Base-by-base conservation (phyloP, 1,140 invertebrate species). In the Coelopa frigida region DNA sequence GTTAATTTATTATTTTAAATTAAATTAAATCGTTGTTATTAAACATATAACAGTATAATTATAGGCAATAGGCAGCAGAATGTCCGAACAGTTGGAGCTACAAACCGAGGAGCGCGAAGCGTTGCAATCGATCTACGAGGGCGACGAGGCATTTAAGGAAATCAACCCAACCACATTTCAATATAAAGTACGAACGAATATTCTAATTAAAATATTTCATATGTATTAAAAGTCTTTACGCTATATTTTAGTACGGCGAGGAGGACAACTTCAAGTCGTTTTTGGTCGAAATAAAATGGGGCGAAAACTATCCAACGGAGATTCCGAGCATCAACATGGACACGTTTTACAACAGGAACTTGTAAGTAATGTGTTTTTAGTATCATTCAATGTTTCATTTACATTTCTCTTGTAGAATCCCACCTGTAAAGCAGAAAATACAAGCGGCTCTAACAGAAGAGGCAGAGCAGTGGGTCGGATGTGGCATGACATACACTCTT, bases 401-500 rank as follows among this genome's bases (percentile, higher is more conserved):
- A 27, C 8, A 31, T 29, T 3, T 44, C n/a, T 12, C 39, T 69
- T 72, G 51, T 58, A 91, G 88, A 70, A 62, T 84, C 39, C 72
- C 77, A 50, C 55, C 73, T 14, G 81, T 89, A 1, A 93, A 92
- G 72, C 71, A 80, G 36, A 83, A 81, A 59, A 81, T 91, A 46
- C 65, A 78, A 14, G 57, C 73, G 6, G 72, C 77, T 27, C 58
- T 91, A 2, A 72, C 75, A n/a, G 71, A 76, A 31, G 87, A 93
- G 70, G 85, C 84, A 0, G 77, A 84, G 24, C 80, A 85, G 51
- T 87, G 84, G 77, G 48, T 94, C 17, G 93, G 89, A 10, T 85
- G 82, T 71, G 87, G 89, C 27, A 94, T 95, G 89, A 96, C 92
- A 1, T 97, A 93, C 59, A 89, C 90, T 4, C 64, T 97, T 24